phyloP scores from a whole-genome alignment of 2,888 invertebrate species.

The Entomobrya proxima region DNA sequence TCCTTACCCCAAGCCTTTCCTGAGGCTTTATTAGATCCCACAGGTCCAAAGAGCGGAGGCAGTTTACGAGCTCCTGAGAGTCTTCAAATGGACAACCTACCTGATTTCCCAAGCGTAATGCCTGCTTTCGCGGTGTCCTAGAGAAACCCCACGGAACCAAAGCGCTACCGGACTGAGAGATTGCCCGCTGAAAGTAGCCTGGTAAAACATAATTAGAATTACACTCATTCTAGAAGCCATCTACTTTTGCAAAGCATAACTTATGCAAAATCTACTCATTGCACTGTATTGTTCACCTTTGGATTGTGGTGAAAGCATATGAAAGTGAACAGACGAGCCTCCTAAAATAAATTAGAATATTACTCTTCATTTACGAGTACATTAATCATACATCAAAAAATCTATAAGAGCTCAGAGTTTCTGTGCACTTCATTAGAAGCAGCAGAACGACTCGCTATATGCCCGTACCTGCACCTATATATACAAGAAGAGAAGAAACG shows the following conservation, averaged over 20 bases:
- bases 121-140: conserved; percentile 39
- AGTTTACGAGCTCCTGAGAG: conserved; percentile 33
- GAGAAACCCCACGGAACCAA: conserved; percentile 45
- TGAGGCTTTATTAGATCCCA: conserved; percentile 44
- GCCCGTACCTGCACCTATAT: no score
- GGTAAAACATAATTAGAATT: not conserved
- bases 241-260: not conserved
- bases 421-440: no score
- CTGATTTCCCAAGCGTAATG: conserved; percentile 48
- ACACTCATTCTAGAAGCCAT: not conserved
- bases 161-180: conserved; percentile 26
- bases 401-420: no score
- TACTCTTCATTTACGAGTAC: no score
- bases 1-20: conserved; percentile 40
- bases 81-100: conserved; percentile 14
- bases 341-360: no score
- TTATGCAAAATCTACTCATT: not conserved
- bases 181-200: conserved; percentile 32
- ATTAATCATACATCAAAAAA: no score
- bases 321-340: conserved; percentile 42
- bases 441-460: no score
- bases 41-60: conserved; percentile 11
- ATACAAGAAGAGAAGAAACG: no score
- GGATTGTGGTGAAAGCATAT: conserved; percentile 49
- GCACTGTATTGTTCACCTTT: conserved; percentile 30